Evolutionary conservation across 2,888 invertebrate species (phyloP), one percentile per base, ranked within the genome.

Genomic region (Cryptus armator): DNA sequence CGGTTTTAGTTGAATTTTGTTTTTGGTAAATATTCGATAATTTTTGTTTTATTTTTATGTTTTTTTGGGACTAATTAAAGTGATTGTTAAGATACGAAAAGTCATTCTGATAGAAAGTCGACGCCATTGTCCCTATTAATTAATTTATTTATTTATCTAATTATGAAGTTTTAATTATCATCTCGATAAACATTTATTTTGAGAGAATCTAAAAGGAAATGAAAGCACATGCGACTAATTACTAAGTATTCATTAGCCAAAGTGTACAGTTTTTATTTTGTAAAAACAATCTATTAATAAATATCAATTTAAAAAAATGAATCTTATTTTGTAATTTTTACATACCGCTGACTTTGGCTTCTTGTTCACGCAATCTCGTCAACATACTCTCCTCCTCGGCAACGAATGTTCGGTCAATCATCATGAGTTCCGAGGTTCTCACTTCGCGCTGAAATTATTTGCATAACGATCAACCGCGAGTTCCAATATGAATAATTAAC

Each of bases 381-480:
- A 97, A 94, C 81, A 96, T 95, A 84, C 95, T 95, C 88, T 96
- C 96, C 85, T 97, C 96, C 90, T 97, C 97, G 19, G 96, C 95
- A 66, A 97, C 95, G 91, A 97, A 96, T 93, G 97, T 95, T 79
- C 97, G 95, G 90, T 97, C 96, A 84, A 97, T 94, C 96, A 97
- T 96, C 94, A 97, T 96, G 81, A 96, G 93, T 93, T 97, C 97
- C 0, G 97, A 96, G 0, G 97, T 97, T 87, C 96, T 95, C 79
- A 96, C 96, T 89, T 95, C 95, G 74, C 96, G 94, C 97, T 97
- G 93, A 76, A 84, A 84, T 79, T 81, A 78, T 83, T 80, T 72
- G 79, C n/a, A 62, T 9, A 24, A 43, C 48, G 3, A 32, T 48
- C 37, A 46, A 29, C 29, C 67, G 44, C 3, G 10, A 29, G 5